Percentiles rank a stretch among this genome's conserved stretches.
Evolutionary conservation across 2,888 invertebrate genomes (phyloP).

Genomic region (Spatulosminthurus flaviceps): DNA sequence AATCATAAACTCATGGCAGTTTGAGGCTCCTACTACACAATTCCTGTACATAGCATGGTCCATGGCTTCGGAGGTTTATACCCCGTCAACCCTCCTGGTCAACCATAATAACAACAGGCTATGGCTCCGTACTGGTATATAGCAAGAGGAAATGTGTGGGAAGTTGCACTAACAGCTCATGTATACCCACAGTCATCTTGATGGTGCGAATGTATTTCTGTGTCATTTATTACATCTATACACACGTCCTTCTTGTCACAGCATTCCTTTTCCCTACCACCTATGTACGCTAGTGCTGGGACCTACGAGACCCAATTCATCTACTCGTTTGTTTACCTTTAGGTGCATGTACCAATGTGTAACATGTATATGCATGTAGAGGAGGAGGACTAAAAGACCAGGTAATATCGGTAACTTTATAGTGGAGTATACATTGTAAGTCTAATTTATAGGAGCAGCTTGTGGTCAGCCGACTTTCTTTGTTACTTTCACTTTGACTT

Average conservation of each 20-base stretch:
- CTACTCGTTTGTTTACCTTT: constrained; percentile 16
- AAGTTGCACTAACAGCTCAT: constrained; percentile 40
- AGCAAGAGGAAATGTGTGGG: constrained; percentile 41
- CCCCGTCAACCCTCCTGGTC: background rate
- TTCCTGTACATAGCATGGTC: background rate
- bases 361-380: background rate
- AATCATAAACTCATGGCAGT: background rate
- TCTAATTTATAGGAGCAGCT: background rate
- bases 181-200: constrained; percentile 6
- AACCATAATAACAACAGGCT: background rate
- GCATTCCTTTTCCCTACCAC: constrained; percentile 18
- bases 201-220: constrained; percentile 18
- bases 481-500: constrained; percentile 14
- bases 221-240: constrained; percentile 16
- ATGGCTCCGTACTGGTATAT: background rate
- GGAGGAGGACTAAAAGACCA: background rate
- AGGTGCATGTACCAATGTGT: too few relatives aligned
- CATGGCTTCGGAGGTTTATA: background rate
- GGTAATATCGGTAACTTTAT: background rate
- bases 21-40: background rate
- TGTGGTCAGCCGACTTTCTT: constrained; percentile 6
- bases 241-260: background rate
- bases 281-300: background rate
- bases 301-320: constrained; percentile 42
- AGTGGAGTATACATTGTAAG: background rate